A percentile compares a stretch with the other conserved stretches of the same genome.
Evolutionary conservation across 2,113 vertebrate genomes (phyloP).

Genomic region (Coryphaenoides rupestris): DNA sequence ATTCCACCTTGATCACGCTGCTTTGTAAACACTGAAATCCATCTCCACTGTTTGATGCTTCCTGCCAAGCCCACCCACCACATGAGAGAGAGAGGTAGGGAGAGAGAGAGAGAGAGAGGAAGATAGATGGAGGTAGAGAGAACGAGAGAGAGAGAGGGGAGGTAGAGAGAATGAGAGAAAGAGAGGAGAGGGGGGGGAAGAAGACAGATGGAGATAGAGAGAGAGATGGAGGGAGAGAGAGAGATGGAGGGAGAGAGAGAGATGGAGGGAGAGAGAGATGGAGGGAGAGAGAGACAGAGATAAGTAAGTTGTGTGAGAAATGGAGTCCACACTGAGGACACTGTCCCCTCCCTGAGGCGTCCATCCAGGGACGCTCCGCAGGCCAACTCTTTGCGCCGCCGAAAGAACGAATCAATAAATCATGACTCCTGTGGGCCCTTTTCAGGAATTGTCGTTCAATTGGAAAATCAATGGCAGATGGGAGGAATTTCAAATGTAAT

Average conservation of each 20-base stretch:
- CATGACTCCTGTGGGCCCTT: neutral
- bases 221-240: neutral
- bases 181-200: neutral
- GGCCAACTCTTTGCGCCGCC: too few species aligned
- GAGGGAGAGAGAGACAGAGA: slow-evolving; percentile 1
- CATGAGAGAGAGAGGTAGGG: neutral
- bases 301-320: neutral
- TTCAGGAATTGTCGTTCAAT: neutral
- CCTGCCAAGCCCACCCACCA: neutral
- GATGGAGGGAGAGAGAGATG: neutral
- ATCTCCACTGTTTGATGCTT: slow-evolving; percentile 21
- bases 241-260: neutral
- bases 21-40: slow-evolving; percentile 29
- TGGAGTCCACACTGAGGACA: neutral
- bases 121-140: neutral
- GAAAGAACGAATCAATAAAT: neutral
- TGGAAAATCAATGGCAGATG: neutral
- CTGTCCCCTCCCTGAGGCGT: too few species aligned
- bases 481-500: neutral
- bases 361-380: too few species aligned
- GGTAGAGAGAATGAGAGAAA: neutral
- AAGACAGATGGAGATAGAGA: neutral
- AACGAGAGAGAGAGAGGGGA: neutral
- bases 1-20: slow-evolving; percentile 25
- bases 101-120: neutral